Percentiles rank a stretch among this genome's conserved stretches.
These are phyloP conservation scores for Galeopsomyia nigrocyanea DNA, from an alignment of 2,888 invertebrate genomes.

Conservation along the genomic window DNA sequence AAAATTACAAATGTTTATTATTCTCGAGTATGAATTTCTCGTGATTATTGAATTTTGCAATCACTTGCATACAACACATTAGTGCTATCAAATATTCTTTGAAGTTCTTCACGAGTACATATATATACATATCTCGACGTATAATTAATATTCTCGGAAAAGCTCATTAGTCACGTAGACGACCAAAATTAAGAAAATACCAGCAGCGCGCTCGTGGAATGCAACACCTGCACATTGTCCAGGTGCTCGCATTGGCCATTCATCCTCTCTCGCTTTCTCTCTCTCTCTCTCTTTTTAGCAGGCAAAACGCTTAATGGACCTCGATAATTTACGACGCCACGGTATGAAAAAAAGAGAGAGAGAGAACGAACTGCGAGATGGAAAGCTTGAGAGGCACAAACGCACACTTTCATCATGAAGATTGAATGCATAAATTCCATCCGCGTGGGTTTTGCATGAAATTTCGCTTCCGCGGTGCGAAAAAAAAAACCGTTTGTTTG, in stretches of 20 bases:
- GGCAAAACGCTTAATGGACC: slow-evolving; percentile 10
- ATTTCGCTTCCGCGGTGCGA: slow-evolving; percentile 8
- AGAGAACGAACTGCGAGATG: neutral
- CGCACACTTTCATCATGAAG: slow-evolving; percentile 23
- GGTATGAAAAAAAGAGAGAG: no score
- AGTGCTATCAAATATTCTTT: no score
- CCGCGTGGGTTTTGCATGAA: slow-evolving; percentile 18
- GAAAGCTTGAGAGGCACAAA: neutral
- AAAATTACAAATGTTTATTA: no score
- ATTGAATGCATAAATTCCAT: slow-evolving; percentile 30
- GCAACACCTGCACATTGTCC: neutral
- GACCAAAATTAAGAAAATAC: neutral
- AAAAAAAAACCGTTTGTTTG: no score
- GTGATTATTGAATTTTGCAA: neutral
- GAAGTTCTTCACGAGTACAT: no score
- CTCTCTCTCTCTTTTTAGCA: neutral
- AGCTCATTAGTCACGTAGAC: neutral
- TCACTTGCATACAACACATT: no score
- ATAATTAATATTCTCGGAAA: slow-evolving; percentile 25
- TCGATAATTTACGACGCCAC: slow-evolving; percentile 15
- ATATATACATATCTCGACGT: no score
- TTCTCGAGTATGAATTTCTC: no score
- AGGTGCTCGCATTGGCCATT: neutral
- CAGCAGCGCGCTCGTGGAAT: neutral
- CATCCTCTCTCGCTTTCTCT: slow-evolving; percentile 30